Evolutionary conservation across 2,113 vertebrate genomes (phyloP).

Genomic region (Tyrannus savana): DNA sequence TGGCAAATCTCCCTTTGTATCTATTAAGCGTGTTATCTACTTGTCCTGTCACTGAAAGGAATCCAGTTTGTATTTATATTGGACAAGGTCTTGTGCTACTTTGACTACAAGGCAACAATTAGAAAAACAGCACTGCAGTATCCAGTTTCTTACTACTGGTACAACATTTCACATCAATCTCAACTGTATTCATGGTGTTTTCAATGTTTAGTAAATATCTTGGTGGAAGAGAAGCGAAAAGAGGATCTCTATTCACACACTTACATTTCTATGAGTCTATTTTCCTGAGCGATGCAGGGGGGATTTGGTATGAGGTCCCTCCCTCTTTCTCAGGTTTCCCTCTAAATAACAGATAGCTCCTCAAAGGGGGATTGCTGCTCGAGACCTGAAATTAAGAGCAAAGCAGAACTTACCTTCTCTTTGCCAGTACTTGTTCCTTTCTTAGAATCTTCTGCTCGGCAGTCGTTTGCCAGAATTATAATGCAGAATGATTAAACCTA

Average conservation of each 20-base stretch:
- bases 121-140: constrained; percentile 39
- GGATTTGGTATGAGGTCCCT: constrained; percentile 8
- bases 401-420: constrained; percentile 55
- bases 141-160: constrained; percentile 22
- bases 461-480: constrained; percentile 68
- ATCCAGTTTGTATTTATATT: constrained; percentile 66
- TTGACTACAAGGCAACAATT: constrained; percentile 60
- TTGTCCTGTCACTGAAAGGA: constrained; percentile 73
- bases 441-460: constrained; percentile 46
- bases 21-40: constrained; percentile 77
- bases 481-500: constrained; percentile 70
- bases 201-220: constrained; percentile 18
- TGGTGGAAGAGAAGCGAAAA: not conserved
- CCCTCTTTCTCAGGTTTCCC: not conserved
- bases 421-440: constrained; percentile 55
- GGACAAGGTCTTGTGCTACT: constrained; percentile 61
- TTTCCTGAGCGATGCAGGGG: constrained; percentile 25
- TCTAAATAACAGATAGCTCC: constrained; percentile 32
- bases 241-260: not conserved
- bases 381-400: constrained; percentile 56
- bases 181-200: constrained; percentile 26
- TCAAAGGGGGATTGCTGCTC: not conserved
- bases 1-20: constrained; percentile 78
- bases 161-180: constrained; percentile 36
- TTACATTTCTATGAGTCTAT: constrained; percentile 25